Evolutionary conservation across 2,113 vertebrate genomes (phyloP), one percentile per base, ranked within the genome.

Genomic region (Megaleporinus macrocephalus): DNA sequence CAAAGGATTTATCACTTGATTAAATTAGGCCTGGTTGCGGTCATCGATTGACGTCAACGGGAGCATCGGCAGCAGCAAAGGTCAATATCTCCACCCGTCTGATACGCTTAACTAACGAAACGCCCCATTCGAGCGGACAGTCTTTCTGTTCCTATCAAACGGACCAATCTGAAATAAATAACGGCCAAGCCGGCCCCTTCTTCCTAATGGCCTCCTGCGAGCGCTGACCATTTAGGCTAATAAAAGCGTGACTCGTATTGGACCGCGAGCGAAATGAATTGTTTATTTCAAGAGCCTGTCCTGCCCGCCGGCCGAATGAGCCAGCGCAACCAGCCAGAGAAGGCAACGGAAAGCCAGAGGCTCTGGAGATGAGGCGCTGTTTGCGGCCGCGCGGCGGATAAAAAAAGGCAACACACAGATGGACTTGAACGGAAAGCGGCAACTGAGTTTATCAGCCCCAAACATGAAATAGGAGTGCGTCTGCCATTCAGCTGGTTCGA

Each of bases 171-270:
- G 51, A 49, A 81, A 80, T 81, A 47, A 82, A 73, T 36, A 24
- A 61, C 14, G 22, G n/a, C 26, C n/a, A 78, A n/a, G 20, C 66
- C 66, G 27, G 4, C 26, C 66, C 5, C 57, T 16, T 47, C 20
- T 72, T 26, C 26, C 73, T 69, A 74, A 85, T 85, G 84, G 79
- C 62, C 49, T 85, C 70, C 72, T 20, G 61, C 41, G 47, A 68
- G 33, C 53, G 26, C 27, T 12, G 33, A 55, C 27, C 26, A 26
- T 53, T 53, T 72, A 82, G 61, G 68, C 53, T 22, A 78, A 81
- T 71, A 81, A 70, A 49, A 71, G 68, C 55, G 12, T 59, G 68
- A 59, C 61, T 18, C 24, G 49, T 77, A 71, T 57, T 57, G 51
- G 15, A 36, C 79, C 71, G 0, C 4, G 7, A 66, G 61, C 80